Evolutionary conservation across 2,113 vertebrate genomes (phyloP), one percentile per base, ranked within the genome.

Genomic region (Pomatostomus ruficeps): DNA sequence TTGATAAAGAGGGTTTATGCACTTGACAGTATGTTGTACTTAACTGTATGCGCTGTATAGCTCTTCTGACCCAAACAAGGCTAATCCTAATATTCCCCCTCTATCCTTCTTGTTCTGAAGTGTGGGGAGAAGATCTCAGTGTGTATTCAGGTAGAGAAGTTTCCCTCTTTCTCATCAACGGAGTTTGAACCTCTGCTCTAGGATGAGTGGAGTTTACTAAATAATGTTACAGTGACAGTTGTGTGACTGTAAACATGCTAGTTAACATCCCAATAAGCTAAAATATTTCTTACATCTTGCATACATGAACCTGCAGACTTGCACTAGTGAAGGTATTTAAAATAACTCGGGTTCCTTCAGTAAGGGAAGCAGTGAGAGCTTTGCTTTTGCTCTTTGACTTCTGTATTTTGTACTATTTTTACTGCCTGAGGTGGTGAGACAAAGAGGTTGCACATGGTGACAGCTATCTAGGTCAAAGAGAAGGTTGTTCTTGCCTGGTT

Each of bases 61-160:
- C 9, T 58, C 23, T 49, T 74, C 20, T 54, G 46, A 54, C 36
- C 22, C 3, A 29, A 62, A 17, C 1, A 31, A 45, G 22, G 9
- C 8, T 11, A 4, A 23, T 48, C 11, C 38, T 31, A 18, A n/a
- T 48, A 5, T 22, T 58, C 0, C 1, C 1, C 1, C 3, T 52
- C 14, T 36, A 18, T n/a, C 10, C 55, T 36, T 52, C 5, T 45
- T 3, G 0, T 43, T 55, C 33, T 9, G 6, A 26, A 51, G 5
- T 10, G 4, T 17, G 12, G 24, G 28, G 42, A 9, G 21, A 55
- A 66, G 4, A n/a, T 26, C 9, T 43, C 8, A 3, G 12, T 62
- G 38, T 0, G 0, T 23, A 10, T 35, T 73, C 21, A 59, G 54
- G 48, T 19, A 21, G 28, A 33, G 28, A 43, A 31, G 38, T 36